phyloP scores from a whole-genome alignment of 1,140 invertebrate genomes.

The Temnothorax nylanderi region DNA sequence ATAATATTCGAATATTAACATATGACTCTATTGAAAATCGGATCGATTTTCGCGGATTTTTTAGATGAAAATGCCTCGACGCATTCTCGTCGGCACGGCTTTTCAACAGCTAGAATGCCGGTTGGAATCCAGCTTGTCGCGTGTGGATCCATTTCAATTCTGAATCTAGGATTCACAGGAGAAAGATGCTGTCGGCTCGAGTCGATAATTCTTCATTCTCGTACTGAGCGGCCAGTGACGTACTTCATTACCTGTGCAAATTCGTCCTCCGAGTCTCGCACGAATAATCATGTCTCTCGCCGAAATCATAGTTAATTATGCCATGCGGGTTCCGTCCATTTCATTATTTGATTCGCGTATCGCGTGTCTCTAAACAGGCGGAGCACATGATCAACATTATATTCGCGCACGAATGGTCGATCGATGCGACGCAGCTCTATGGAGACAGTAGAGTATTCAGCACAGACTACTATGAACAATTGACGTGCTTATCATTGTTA shows the following conservation, averaged over 20 bases:
- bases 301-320: conserved; percentile 50
- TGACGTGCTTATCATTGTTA: conserved; percentile 15
- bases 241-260: conserved; percentile 42
- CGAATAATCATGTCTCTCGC: conserved; percentile 27
- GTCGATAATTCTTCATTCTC: conserved; percentile 41
- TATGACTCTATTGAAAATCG: conserved; percentile 16
- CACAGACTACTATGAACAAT: conserved; percentile 8
- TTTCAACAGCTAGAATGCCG: conserved; percentile 6
- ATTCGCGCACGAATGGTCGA: conserved; percentile 30
- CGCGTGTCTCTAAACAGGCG: conserved; percentile 32
- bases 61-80: background rate
- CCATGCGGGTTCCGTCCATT: conserved; percentile 9
- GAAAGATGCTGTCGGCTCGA: background rate
- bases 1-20: conserved; percentile 2
- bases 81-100: background rate
- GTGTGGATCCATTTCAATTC: conserved; percentile 28
- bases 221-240: background rate
- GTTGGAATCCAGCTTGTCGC: background rate
- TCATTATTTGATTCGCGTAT: conserved; percentile 53
- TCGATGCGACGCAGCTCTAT: background rate
- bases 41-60: conserved; percentile 16
- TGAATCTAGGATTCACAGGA: background rate
- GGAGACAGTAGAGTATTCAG: background rate
- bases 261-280: conserved; percentile 7
- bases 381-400: conserved; percentile 46